These are phyloP conservation scores for Cynoglossus semilaevis DNA, from an alignment of 2,113 vertebrate genomes.

Conservation along the genomic window DNA sequence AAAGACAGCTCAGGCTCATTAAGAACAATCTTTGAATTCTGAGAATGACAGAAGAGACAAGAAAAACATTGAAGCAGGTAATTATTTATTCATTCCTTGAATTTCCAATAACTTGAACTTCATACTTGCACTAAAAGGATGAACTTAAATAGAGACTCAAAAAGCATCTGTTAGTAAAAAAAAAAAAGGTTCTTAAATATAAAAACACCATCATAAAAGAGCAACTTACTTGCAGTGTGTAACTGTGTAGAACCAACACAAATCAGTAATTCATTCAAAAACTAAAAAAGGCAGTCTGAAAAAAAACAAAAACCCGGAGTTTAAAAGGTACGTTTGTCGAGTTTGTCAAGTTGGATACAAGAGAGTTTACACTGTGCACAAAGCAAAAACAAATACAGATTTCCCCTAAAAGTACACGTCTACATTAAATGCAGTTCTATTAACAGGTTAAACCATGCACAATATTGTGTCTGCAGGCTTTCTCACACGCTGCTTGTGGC, in stretches of 20 bases:
- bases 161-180: conserved; percentile 74
- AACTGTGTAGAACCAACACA: conserved; percentile 66
- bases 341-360: conserved; percentile 50
- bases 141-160: conserved; percentile 68
- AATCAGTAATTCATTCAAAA: conserved; percentile 45
- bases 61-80: conserved; percentile 46
- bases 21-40: not conserved
- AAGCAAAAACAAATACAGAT: conserved; percentile 71
- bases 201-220: conserved; percentile 81
- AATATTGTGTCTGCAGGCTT: conserved; percentile 73
- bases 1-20: too few species aligned
- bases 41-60: conserved; percentile 1
- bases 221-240: conserved; percentile 64
- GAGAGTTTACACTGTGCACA: conserved; percentile 76
- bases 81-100: conserved; percentile 74
- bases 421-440: conserved; percentile 81
- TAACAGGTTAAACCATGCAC: conserved; percentile 78
- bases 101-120: conserved; percentile 62
- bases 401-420: conserved; percentile 48
- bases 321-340: too few species aligned
- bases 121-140: conserved; percentile 65
- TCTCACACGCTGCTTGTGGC: conserved; percentile 68
- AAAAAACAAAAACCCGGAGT: conserved; percentile 26
- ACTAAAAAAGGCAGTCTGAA: conserved; percentile 38
- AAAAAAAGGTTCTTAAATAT: conserved; percentile 79